phyloP scores from a whole-genome alignment of 2,113 vertebrate species.

The Clarias magur region DNA sequence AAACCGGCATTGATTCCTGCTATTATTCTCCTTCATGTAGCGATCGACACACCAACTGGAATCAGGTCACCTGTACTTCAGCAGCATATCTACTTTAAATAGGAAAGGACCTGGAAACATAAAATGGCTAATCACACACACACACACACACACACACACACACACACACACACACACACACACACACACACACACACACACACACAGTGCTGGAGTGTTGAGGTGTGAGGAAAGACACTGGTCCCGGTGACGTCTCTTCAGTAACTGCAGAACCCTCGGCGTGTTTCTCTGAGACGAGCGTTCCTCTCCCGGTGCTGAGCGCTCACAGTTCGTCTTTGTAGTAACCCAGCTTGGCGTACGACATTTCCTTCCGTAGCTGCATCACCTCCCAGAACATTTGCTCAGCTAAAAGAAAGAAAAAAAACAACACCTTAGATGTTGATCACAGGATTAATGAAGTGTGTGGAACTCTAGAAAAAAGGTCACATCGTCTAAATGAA shows the following conservation, averaged over 20 bases:
- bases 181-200: constrained; percentile 24
- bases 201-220: constrained; percentile 8
- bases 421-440: background rate
- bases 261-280: constrained; percentile 43
- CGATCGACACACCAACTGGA: constrained; percentile 32
- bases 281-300: background rate
- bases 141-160: too few species aligned
- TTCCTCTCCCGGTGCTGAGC: background rate
- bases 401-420: constrained; percentile 76
- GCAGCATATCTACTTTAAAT: constrained; percentile 27
- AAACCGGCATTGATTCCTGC: background rate
- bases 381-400: constrained; percentile 99
- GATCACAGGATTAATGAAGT: background rate
- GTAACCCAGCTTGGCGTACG: constrained; percentile 94
- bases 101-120: background rate
- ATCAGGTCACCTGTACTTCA: constrained; percentile 26
- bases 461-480: background rate
- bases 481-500: background rate
- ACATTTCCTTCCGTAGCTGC: constrained; percentile 97
- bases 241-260: constrained; percentile 46
- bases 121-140: background rate
- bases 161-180: constrained; percentile 32
- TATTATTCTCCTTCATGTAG: constrained; percentile 32
- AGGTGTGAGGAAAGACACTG: background rate
- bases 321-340: constrained; percentile 94